Conservation (phyloP, 2,797 vertebrate species). For the Acanthurus tractus region DNA sequence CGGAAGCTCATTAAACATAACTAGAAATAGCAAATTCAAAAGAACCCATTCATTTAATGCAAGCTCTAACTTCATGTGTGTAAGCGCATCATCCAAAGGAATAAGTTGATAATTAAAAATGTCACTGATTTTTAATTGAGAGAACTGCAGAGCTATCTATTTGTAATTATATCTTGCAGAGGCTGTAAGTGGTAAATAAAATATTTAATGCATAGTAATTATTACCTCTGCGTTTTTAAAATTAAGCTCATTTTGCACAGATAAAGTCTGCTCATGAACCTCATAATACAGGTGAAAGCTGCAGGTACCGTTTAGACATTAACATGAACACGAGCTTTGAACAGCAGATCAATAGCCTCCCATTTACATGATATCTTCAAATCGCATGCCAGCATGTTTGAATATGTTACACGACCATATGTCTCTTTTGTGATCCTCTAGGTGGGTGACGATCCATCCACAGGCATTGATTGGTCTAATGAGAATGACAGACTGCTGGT, state of each 20-base stretch:
- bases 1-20: constrained; percentile 33
- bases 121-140: background rate
- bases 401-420: constrained; percentile 20
- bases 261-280: background rate
- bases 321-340: constrained; percentile 8
- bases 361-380: constrained; percentile 30
- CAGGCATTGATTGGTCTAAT: constrained; percentile 98
- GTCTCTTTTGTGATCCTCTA: constrained; percentile 63
- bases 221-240: background rate
- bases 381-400: background rate
- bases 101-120: constrained; percentile 3
- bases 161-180: background rate
- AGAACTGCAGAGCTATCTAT: background rate
- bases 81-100: background rate
- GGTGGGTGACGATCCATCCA: constrained; percentile 93
- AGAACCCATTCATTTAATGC: constrained; percentile 14
- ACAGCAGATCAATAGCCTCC: constrained; percentile 10
- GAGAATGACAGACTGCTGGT: constrained; percentile 97
- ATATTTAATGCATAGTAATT: background rate
- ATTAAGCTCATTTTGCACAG: no score
- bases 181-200: background rate
- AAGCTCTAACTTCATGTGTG: background rate
- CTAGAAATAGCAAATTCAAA: constrained; percentile 21
- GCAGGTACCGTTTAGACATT: background rate
- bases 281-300: background rate